Evolutionary conservation across 2,113 vertebrate species (phyloP).

Genomic region (Alosa alosa): DNA sequence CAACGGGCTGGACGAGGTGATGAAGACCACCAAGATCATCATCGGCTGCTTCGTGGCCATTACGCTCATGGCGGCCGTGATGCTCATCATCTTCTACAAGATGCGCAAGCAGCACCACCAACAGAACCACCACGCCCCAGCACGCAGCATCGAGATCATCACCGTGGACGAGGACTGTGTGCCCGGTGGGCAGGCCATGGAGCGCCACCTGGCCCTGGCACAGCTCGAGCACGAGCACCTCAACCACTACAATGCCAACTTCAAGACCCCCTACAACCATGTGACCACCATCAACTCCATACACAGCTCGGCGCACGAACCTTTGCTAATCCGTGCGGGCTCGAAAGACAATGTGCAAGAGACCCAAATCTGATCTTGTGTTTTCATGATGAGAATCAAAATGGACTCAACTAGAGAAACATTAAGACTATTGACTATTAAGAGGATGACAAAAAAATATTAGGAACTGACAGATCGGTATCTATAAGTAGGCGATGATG

Average conservation of each 20-base stretch:
- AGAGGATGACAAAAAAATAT: constrained; percentile 64
- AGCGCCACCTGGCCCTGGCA: constrained; percentile 94
- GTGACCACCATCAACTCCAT: constrained; percentile 98
- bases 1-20: constrained; percentile 95
- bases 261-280: constrained; percentile 97
- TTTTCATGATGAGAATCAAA: constrained; percentile 59
- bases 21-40: constrained; percentile 99
- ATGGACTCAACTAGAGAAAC: constrained; percentile 21
- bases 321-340: constrained; percentile 99
- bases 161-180: constrained; percentile 97
- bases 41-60: constrained; percentile 99
- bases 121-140: constrained; percentile 93
- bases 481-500: constrained; percentile 68
- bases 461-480: constrained; percentile 61
- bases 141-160: constrained; percentile 96
- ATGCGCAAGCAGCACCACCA: constrained; percentile 99
- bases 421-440: constrained; percentile 47
- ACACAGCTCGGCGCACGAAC: constrained; percentile 99
- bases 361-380: constrained; percentile 90
- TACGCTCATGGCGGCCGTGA: constrained; percentile 98
- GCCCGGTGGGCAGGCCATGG: constrained; percentile 87
- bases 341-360: constrained; percentile 99
- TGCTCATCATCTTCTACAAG: constrained; percentile 99
- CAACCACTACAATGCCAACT: constrained; percentile 94
- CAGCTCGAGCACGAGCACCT: constrained; percentile 97